These are phyloP conservation scores for Sebastes goodei DNA, from an alignment of 2,797 vertebrate species.

Conservation along the genomic window DNA sequence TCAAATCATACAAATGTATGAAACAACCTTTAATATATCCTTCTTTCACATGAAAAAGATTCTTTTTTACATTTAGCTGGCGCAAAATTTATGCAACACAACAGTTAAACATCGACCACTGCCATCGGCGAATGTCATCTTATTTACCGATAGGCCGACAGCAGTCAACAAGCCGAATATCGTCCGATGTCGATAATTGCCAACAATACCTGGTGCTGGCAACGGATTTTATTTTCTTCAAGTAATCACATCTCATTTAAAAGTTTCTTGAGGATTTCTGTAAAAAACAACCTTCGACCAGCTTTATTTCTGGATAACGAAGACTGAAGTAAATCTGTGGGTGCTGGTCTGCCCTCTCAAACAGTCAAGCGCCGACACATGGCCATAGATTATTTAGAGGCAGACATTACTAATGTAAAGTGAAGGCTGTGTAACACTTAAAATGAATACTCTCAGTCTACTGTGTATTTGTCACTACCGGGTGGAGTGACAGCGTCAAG, in stretches of 20 bases:
- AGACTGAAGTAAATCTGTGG: conserved; percentile 1
- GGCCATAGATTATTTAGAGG: conserved; percentile 45
- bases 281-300: not conserved
- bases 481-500: conserved; percentile 5
- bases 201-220: not conserved
- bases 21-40: too few species aligned
- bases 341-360: not conserved
- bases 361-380: conserved; percentile 21
- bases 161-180: too few species aligned
- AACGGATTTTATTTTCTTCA: not conserved
- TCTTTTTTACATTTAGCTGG: accelerated
- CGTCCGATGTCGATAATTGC: not conserved
- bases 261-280: not conserved
- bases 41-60: too few species aligned
- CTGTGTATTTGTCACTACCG: conserved; percentile 1
- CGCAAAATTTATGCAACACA: too few species aligned
- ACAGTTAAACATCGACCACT: too few species aligned
- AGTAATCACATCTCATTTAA: conserved; percentile 1
- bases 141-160: too few species aligned
- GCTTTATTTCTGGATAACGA: not conserved
- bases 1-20: too few species aligned
- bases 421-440: conserved; percentile 33
- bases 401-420: conserved; percentile 28
- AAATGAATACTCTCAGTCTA: conserved; percentile 23
- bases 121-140: too few species aligned